These are phyloP conservation scores for Lasiurus cinereus DNA, from an alignment of 2,113 vertebrate genomes.

Conservation along the genomic window DNA sequence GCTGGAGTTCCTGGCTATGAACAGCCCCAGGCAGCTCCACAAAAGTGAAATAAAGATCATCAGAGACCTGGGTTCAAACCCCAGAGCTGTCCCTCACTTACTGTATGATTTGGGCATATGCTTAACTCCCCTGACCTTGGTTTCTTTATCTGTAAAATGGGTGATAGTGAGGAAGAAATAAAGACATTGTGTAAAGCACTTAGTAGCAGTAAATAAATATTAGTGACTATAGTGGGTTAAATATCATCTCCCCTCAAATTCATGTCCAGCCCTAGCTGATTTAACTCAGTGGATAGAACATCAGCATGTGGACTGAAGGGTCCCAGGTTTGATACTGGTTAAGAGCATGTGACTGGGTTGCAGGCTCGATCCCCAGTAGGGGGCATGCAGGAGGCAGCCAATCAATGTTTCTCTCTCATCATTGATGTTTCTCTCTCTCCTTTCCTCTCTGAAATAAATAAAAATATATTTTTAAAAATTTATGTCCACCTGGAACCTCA, in stretches of 20 bases:
- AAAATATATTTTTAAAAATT: not conserved
- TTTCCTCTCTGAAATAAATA: too few relatives aligned
- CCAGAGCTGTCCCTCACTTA: not conserved
- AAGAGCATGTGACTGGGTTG: too few relatives aligned
- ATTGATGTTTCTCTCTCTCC: too few relatives aligned
- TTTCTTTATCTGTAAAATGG: not conserved
- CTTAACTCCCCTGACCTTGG: not conserved
- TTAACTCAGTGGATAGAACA: too few relatives aligned
- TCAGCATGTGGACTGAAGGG: too few relatives aligned
- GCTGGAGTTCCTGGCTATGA: not conserved
- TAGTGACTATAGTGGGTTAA: fast-evolving
- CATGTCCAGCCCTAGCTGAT: not conserved
- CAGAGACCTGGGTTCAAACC: not conserved
- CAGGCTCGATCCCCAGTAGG: too few relatives aligned
- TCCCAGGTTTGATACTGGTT: too few relatives aligned
- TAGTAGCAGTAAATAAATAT: not conserved
- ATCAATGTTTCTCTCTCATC: too few relatives aligned
- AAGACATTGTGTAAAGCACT: not conserved
- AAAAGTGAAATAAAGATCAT: not conserved
- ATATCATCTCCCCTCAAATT: not conserved
- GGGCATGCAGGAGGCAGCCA: too few relatives aligned
- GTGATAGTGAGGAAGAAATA: not conserved
- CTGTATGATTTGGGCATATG: not conserved
- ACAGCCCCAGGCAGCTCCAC: not conserved
- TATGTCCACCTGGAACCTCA: not conserved